phyloP scores from a whole-genome alignment of 2,888 invertebrate species.

The Scaptomyza caliginosa region DNA sequence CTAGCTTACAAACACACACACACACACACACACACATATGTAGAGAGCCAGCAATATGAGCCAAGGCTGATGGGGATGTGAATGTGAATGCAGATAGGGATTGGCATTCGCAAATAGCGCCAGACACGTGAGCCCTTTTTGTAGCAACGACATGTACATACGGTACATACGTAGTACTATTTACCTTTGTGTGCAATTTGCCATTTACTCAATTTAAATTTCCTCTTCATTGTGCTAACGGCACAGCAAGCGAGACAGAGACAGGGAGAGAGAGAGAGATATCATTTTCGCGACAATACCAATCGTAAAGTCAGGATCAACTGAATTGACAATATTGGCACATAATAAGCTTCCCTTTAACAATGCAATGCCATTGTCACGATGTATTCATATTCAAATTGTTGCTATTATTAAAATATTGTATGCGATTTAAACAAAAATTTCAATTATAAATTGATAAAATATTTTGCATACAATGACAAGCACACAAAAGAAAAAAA shows the following conservation, averaged over 20 bases:
- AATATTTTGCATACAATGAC: background rate
- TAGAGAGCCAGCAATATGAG: slow-evolving; percentile 13
- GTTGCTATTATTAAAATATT: background rate
- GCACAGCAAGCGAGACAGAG: no score
- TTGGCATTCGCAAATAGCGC: slow-evolving; percentile 33
- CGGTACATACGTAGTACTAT: slow-evolving; percentile 12
- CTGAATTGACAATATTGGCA: slow-evolving; percentile 26
- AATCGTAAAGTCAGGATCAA: slow-evolving; percentile 23
- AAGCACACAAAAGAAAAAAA: no score
- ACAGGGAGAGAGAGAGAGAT: background rate
- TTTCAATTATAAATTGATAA: background rate
- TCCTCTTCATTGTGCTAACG: slow-evolving; percentile 38
- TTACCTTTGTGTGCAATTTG: slow-evolving; percentile 67
- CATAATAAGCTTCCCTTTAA: slow-evolving; percentile 14
- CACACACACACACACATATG: no score
- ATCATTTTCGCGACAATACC: slow-evolving; percentile 22
- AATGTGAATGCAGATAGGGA: background rate
- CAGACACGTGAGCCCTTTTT: slow-evolving; percentile 50
- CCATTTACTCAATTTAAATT: slow-evolving; percentile 75
- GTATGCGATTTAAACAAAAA: slow-evolving; percentile 7
- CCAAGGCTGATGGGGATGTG: background rate
- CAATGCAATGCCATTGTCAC: slow-evolving; percentile 22
- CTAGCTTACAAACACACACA: slow-evolving; percentile 12
- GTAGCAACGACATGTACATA: slow-evolving; percentile 1
- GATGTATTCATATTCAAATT: slow-evolving; percentile 5